Conservation (phyloP, 2,888 invertebrate genomes). For the Sycophila texana region DNA sequence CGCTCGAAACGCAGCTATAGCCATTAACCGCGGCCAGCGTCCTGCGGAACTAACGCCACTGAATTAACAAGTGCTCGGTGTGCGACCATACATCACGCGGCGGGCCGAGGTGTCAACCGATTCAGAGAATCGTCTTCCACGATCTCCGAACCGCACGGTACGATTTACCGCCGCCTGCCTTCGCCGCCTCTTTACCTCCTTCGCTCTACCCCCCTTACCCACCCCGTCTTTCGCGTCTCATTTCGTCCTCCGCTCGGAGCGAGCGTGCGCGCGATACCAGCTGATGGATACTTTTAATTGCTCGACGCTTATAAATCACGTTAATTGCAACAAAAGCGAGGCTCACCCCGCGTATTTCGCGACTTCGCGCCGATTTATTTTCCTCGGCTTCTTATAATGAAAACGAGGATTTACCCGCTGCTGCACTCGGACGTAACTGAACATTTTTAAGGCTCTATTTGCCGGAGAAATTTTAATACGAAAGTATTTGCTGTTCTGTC, state of each 20-base stretch:
- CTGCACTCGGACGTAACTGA: no score
- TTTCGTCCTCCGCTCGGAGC: neutral
- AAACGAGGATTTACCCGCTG: no score
- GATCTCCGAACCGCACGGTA: slow-evolving; percentile 68
- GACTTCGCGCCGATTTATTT: no score
- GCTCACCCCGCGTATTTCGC: neutral
- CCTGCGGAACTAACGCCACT: slow-evolving; percentile 70
- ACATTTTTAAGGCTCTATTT: no score
- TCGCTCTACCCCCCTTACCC: neutral
- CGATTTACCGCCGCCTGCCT: slow-evolving; percentile 55
- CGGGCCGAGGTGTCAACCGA: slow-evolving; percentile 67
- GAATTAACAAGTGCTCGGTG: slow-evolving; percentile 72
- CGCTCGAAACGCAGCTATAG: slow-evolving; percentile 66
- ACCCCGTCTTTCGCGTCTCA: no score
- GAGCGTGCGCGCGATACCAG: neutral
- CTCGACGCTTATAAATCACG: slow-evolving; percentile 33
- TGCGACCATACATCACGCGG: slow-evolving; percentile 69
- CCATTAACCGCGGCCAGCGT: slow-evolving; percentile 59
- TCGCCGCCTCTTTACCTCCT: neutral
- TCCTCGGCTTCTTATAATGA: no score
- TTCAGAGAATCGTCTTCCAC: slow-evolving; percentile 71
- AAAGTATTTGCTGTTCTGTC: no score
- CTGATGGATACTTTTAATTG: slow-evolving; percentile 47
- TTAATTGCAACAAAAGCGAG: slow-evolving; percentile 28
- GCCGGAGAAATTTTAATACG: no score